Conservation (phyloP, 2,113 vertebrate genomes). For the Physeter macrocephalus region DNA sequence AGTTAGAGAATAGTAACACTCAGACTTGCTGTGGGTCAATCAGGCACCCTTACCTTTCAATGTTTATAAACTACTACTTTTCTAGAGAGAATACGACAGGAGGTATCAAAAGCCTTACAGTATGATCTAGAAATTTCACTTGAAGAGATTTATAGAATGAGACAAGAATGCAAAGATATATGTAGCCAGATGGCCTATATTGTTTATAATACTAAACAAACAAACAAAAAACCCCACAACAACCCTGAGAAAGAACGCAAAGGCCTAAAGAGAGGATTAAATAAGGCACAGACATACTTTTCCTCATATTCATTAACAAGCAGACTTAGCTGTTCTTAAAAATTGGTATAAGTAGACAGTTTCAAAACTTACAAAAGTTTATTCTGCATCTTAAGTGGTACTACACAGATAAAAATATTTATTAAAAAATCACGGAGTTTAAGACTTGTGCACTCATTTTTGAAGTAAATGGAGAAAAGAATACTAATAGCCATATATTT, state of each 20-base stretch:
- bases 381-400: not conserved
- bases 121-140: not conserved
- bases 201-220: not conserved
- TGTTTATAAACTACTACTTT: not conserved
- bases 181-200: not conserved
- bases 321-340: not conserved
- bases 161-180: not conserved
- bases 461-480: not conserved
- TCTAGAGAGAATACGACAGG: not conserved
- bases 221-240: not conserved
- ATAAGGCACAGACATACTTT: not conserved
- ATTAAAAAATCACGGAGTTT: not conserved
- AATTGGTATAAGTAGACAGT: not conserved
- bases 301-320: not conserved
- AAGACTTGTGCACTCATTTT: not conserved
- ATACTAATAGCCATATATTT: not conserved
- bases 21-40: not conserved
- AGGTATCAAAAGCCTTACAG: not conserved
- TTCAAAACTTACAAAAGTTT: not conserved
- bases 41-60: not conserved
- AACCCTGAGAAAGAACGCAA: not conserved
- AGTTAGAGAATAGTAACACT: not conserved
- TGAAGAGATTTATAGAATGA: slow-evolving; percentile 1
- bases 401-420: not conserved
- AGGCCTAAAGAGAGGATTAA: not conserved